phyloP scores from a whole-genome alignment of 2,888 invertebrate genomes.

The Trichogramma evanescens region DNA sequence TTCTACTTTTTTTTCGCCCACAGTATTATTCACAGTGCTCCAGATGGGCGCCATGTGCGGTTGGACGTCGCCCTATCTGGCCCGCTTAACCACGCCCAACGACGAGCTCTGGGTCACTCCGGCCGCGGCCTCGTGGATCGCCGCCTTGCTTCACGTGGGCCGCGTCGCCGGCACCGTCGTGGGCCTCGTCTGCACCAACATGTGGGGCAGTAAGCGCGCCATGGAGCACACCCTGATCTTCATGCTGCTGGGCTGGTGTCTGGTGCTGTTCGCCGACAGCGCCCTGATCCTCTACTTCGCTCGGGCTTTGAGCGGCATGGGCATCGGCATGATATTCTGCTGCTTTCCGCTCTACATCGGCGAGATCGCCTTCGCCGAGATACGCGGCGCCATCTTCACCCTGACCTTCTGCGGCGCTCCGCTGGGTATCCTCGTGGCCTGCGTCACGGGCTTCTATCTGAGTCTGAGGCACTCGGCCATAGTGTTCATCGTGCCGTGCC shows the following conservation, averaged over 20 bases:
- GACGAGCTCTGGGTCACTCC: conserved; percentile 26
- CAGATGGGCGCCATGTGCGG: conserved; percentile 21
- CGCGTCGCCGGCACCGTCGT: conserved; percentile 30
- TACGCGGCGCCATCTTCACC: conserved; percentile 36
- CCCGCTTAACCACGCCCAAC: conserved; percentile 22
- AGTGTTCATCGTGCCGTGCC: conserved; percentile 30
- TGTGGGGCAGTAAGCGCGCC: conserved; percentile 32
- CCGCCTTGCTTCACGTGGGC: conserved; percentile 33
- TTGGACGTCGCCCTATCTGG: conserved; percentile 37
- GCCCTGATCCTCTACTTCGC: conserved; percentile 28
- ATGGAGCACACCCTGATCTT: conserved; percentile 27
- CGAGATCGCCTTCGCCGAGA: conserved; percentile 34
- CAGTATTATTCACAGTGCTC: conserved; percentile 25
- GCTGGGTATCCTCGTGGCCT: conserved; percentile 35
- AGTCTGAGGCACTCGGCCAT: conserved; percentile 31
- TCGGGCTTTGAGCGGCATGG: conserved; percentile 28
- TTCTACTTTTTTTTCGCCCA: conserved; percentile 9
- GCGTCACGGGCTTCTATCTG: conserved; percentile 34
- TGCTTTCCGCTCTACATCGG: conserved; percentile 35
- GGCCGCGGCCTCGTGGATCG: conserved; percentile 35
- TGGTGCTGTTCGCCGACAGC: conserved; percentile 24
- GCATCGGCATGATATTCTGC: conserved; percentile 33
- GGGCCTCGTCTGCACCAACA: conserved; percentile 26
- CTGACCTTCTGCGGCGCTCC: conserved; percentile 34
- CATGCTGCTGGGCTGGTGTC: conserved; percentile 28